Percentiles rank a stretch among this genome's conserved stretches.
phyloP scores from a whole-genome alignment of 2,113 vertebrate genomes.

The Nansenia antarctica region DNA sequence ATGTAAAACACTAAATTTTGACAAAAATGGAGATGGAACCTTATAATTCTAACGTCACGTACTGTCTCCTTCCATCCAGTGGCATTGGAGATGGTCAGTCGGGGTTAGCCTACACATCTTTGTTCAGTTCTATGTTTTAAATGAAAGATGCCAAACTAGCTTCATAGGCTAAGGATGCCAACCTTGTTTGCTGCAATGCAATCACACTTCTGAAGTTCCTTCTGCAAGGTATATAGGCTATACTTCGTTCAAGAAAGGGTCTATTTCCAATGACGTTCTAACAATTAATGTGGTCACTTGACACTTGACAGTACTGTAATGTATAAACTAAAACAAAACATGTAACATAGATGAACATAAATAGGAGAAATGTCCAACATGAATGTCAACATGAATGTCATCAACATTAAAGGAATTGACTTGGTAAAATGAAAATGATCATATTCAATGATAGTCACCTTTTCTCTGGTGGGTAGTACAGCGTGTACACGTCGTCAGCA shows the following conservation, averaged over 20 bases:
- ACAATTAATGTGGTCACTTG: conserved; percentile 33
- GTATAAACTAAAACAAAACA: conserved; percentile 51
- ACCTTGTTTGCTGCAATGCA: background rate
- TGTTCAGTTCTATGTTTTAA: no score
- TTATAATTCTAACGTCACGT: no score
- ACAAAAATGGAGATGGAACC: no score
- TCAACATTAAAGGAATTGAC: conserved; percentile 6
- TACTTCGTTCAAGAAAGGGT: background rate
- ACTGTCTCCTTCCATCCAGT: no score
- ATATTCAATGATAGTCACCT: conserved; percentile 84
- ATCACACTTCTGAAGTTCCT: background rate
- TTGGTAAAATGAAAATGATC: background rate
- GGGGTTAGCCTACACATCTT: no score
- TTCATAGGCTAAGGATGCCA: no score
- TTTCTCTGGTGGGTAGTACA: conserved; percentile 83
- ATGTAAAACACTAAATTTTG: no score
- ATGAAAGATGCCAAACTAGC: no score
- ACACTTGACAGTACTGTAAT: conserved; percentile 43
- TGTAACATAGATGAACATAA: conserved; percentile 49
- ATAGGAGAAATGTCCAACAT: conserved; percentile 51
- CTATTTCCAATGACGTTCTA: conserved; percentile 12
- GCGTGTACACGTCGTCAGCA: conserved; percentile 78
- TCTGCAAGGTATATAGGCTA: background rate
- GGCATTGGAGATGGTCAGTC: no score
- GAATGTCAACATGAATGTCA: conserved; percentile 48